phyloP scores from a whole-genome alignment of 2,888 invertebrate species.

The Elmis aenea region DNA sequence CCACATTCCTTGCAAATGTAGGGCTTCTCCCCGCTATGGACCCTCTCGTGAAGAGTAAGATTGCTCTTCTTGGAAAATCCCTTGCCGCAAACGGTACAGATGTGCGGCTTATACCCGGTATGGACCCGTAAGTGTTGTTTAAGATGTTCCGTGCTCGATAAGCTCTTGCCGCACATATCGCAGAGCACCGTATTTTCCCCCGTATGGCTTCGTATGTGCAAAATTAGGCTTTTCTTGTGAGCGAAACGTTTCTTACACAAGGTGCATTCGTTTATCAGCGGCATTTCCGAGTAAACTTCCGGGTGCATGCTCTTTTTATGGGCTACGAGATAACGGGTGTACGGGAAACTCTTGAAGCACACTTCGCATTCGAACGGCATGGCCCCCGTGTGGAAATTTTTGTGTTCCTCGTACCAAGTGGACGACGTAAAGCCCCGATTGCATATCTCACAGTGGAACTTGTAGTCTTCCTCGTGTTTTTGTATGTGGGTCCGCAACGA shows the following conservation, averaged over 20 bases:
- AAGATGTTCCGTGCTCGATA: slow-evolving; percentile 47
- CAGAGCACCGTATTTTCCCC: slow-evolving; percentile 48
- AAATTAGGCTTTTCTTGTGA: slow-evolving; percentile 36
- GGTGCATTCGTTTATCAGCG: slow-evolving; percentile 41
- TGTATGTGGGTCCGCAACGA: slow-evolving; percentile 24
- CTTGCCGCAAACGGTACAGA: slow-evolving; percentile 41
- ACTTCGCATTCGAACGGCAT: slow-evolving; percentile 49
- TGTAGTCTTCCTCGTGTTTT: slow-evolving; percentile 25
- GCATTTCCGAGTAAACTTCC: slow-evolving; percentile 32
- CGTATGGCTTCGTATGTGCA: slow-evolving; percentile 43
- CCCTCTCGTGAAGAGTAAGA: slow-evolving; percentile 54
- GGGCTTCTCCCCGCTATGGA: slow-evolving; percentile 57
- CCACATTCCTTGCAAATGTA: slow-evolving; percentile 55
- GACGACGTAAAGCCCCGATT: slow-evolving; percentile 22
- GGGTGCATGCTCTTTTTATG: slow-evolving; percentile 48
- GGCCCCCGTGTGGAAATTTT: slow-evolving; percentile 40
- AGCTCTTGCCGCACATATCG: slow-evolving; percentile 53
- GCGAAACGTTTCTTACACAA: slow-evolving; percentile 45
- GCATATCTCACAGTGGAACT: slow-evolving; percentile 33
- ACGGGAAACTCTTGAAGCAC: slow-evolving; percentile 34
- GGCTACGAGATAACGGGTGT: slow-evolving; percentile 45
- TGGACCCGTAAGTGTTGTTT: slow-evolving; percentile 51
- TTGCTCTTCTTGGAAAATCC: slow-evolving; percentile 56
- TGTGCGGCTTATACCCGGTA: slow-evolving; percentile 48
- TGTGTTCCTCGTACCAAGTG: slow-evolving; percentile 26